phyloP scores from a whole-genome alignment of 2,797 vertebrate genomes.

The Amniataba percoides region DNA sequence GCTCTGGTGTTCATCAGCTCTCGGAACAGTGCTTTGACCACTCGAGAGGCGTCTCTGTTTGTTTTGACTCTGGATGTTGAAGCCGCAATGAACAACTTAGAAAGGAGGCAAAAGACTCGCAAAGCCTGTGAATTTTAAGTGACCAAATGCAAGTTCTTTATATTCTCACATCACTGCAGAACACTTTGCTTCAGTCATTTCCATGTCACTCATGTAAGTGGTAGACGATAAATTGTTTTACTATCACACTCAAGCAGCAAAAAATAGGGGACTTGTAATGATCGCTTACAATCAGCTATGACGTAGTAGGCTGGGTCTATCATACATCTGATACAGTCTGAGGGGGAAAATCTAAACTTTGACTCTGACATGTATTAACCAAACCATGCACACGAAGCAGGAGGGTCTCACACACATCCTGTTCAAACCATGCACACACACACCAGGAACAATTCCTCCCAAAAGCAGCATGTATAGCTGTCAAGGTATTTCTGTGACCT shows the following conservation, averaged over 20 bases:
- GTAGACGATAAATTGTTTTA: background rate
- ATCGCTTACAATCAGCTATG: background rate
- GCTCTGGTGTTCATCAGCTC: conserved; percentile 20
- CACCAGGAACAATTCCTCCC: background rate
- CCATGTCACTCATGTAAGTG: background rate
- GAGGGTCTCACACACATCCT: background rate
- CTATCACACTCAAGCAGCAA: background rate
- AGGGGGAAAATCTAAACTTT: background rate
- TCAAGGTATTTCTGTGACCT: background rate
- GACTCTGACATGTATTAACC: conserved; percentile 12
- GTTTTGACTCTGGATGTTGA: background rate
- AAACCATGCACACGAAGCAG: conserved; percentile 1
- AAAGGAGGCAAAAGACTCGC: background rate
- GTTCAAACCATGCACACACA: background rate
- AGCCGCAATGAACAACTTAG: background rate
- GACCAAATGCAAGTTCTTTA: background rate
- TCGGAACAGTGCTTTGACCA: conserved; percentile 9
- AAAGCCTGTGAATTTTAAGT: background rate
- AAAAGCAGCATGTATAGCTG: background rate
- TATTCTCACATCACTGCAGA: background rate
- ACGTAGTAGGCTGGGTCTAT: background rate
- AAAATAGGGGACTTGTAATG: conserved; percentile 5
- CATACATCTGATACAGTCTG: background rate
- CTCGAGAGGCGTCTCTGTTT: background rate
- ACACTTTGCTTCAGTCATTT: background rate